Percentiles rank a stretch among this genome's conserved stretches.
Conservation (phyloP, 2,113 vertebrate species). For the Pangasianodon gigas region DNA sequence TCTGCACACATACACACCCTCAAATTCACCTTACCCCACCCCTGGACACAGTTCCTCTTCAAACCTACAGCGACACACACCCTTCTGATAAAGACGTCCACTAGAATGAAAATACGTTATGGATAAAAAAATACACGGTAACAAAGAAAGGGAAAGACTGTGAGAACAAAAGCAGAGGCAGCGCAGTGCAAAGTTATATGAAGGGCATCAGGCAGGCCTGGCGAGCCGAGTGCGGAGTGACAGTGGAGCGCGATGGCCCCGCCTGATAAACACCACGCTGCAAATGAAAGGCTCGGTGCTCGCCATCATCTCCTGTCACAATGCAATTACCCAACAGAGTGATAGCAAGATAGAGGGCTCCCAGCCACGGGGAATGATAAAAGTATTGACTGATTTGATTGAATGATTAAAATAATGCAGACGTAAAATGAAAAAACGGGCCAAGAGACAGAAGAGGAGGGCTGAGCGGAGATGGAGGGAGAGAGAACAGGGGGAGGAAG, state of each 20-base stretch:
- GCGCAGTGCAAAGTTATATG: constrained; percentile 99
- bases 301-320: constrained; percentile 99
- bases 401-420: constrained; percentile 99
- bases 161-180: constrained; percentile 90
- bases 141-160: constrained; percentile 72
- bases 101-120: constrained; percentile 43
- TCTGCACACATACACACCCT: constrained; percentile 27
- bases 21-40: constrained; percentile 35
- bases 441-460: constrained; percentile 81
- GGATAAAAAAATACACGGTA: constrained; percentile 45
- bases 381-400: constrained; percentile 99
- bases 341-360: constrained; percentile 99
- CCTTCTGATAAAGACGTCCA: constrained; percentile 58
- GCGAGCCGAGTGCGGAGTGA: constrained; percentile 99
- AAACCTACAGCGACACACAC: constrained; percentile 65
- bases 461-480: constrained; percentile 70
- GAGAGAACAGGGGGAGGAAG: constrained; percentile 5
- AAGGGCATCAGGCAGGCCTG: constrained; percentile 99
- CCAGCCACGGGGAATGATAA: constrained; percentile 98
- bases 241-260: constrained; percentile 99
- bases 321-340: constrained; percentile 99
- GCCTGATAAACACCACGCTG: constrained; percentile 99
- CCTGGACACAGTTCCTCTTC: constrained; percentile 36
- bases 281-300: constrained; percentile 99
- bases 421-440: constrained; percentile 98